Conservation (phyloP, 2,113 vertebrate species). For the Taxidea taxus region DNA sequence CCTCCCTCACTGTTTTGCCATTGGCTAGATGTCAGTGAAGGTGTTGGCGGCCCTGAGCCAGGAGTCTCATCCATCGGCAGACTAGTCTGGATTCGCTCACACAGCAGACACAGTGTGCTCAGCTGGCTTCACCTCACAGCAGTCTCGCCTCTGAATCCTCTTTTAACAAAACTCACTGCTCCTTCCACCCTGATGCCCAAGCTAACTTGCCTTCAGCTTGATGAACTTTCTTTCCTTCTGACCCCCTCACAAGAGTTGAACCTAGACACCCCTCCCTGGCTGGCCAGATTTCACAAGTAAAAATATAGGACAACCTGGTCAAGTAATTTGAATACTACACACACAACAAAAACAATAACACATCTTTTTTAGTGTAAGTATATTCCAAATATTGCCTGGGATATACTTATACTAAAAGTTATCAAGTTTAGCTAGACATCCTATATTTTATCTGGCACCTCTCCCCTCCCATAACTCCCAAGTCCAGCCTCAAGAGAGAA, state of each 20-base stretch:
- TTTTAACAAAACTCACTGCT: neutral
- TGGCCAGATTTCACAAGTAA: neutral
- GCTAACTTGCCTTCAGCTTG: neutral
- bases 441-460: neutral
- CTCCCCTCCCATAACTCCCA: neutral
- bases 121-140: neutral
- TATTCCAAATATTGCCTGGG: neutral
- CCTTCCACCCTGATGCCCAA: neutral
- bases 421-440: neutral
- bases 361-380: neutral
- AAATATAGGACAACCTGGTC: neutral
- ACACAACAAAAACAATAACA: neutral
- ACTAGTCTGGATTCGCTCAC: too few relatives aligned
- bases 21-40: neutral
- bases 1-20: neutral
- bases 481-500: neutral
- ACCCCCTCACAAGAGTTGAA: neutral
- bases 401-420: neutral
- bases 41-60: neutral
- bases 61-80: rapidly evolving
- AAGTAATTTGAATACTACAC: neutral
- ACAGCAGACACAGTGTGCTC: neutral
- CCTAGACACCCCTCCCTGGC: neutral
- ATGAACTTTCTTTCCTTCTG: neutral
- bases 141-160: neutral